These are phyloP conservation scores for Synanceia verrucosa DNA, from an alignment of 2,797 vertebrate species.

Conservation along the genomic window DNA sequence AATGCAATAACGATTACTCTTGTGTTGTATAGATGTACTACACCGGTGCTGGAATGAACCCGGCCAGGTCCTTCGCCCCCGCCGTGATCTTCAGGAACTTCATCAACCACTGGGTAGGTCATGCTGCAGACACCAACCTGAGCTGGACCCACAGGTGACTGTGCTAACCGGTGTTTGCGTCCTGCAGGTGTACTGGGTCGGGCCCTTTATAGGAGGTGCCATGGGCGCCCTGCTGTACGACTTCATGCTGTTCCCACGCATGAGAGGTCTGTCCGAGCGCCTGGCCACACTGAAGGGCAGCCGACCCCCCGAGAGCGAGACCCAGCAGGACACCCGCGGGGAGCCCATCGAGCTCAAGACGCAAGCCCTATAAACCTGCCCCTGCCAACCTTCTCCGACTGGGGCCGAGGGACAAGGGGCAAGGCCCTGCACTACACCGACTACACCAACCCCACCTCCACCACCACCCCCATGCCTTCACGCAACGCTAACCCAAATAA, in stretches of 20 bases:
- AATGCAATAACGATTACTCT: not conserved
- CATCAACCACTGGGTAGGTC: slow-evolving; percentile 92
- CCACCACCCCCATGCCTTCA: slow-evolving; percentile 36
- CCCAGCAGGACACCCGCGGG: slow-evolving; percentile 84
- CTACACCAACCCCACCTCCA: slow-evolving; percentile 60
- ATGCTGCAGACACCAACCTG: not conserved
- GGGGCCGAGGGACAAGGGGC: slow-evolving; percentile 58
- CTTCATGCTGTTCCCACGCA: slow-evolving; percentile 92
- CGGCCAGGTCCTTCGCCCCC: slow-evolving; percentile 93
- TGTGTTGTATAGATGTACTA: slow-evolving; percentile 88
- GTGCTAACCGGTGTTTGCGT: not conserved
- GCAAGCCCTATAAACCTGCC: slow-evolving; percentile 85
- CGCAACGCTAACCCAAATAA: slow-evolving; percentile 55
- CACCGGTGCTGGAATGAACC: slow-evolving; percentile 95
- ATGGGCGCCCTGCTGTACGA: slow-evolving; percentile 91
- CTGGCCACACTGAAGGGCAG: slow-evolving; percentile 91
- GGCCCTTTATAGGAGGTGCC: slow-evolving; percentile 91
- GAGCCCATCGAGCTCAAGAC: slow-evolving; percentile 95
- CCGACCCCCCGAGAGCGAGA: slow-evolving; percentile 81
- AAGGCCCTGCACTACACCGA: slow-evolving; percentile 63
- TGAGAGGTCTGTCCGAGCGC: slow-evolving; percentile 91
- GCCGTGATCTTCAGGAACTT: slow-evolving; percentile 94
- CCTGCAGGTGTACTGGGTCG: slow-evolving; percentile 92
- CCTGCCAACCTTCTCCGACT: slow-evolving; percentile 35
- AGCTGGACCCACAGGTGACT: not conserved